phyloP scores from a whole-genome alignment of 2,888 invertebrate species.

The Brachycybe producta region DNA sequence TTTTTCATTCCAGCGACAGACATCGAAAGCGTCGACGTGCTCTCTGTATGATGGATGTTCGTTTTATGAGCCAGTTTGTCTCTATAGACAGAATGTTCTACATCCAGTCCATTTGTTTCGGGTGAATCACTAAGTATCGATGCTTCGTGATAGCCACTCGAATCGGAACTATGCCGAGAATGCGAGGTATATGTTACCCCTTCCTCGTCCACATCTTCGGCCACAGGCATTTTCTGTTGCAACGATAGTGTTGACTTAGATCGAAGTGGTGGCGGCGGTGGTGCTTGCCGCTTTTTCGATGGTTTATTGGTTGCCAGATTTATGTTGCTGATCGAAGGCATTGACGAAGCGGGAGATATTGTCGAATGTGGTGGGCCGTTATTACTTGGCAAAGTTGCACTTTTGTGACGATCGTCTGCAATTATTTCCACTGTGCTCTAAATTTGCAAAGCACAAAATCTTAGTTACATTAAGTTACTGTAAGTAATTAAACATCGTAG shows the following conservation, averaged over 20 bases:
- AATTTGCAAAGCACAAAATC: constrained; percentile 3
- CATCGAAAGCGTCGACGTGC: constrained; percentile 10
- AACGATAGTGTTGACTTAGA: constrained; percentile 26
- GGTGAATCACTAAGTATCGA: constrained; percentile 47
- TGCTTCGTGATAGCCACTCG: constrained; percentile 57
- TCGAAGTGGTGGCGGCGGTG: constrained; percentile 28
- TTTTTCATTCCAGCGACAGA: constrained; percentile 40
- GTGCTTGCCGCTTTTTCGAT: constrained; percentile 32
- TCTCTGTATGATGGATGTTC: neutral
- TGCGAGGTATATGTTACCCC: constrained; percentile 35
- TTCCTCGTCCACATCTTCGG: constrained; percentile 17
- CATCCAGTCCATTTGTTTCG: neutral
- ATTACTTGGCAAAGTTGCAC: constrained; percentile 46
- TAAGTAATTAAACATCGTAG: neutral
- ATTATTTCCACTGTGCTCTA: constrained; percentile 33
- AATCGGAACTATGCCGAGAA: constrained; percentile 58
- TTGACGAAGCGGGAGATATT: constrained; percentile 34
- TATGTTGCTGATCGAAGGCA: no score
- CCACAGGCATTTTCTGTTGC: constrained; percentile 23
- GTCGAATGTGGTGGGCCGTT: no score
- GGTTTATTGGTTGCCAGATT: no score
- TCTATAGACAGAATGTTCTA: neutral
- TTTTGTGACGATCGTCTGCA: constrained; percentile 38
- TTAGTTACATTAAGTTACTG: neutral
- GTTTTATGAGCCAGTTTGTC: neutral